phyloP scores from a whole-genome alignment of 2,113 vertebrate species.

The Prionailurus viverrinus region DNA sequence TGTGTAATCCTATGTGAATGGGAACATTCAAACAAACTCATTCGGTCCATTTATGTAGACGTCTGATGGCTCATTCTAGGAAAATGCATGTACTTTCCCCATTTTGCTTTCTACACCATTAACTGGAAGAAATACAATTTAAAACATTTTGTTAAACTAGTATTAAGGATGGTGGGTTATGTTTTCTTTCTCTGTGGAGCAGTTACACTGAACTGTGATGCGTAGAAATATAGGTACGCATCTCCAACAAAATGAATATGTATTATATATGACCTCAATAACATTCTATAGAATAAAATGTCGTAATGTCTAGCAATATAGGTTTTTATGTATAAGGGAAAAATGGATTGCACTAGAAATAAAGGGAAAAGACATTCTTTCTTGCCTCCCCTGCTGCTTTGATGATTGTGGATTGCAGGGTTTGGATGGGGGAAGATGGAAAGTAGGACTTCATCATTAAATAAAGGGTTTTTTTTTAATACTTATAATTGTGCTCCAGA shows the following conservation, averaged over 20 bases:
- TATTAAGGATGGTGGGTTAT: constrained; percentile 48
- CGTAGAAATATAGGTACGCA: background rate
- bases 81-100: constrained; percentile 54
- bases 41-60: constrained; percentile 63
- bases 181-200: background rate
- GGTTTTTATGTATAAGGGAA: background rate
- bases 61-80: constrained; percentile 65
- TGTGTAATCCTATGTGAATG: constrained; percentile 47
- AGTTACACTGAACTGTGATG: background rate
- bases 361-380: background rate
- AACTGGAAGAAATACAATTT: constrained; percentile 70
- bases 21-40: constrained; percentile 64
- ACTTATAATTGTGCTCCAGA: background rate
- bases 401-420: background rate
- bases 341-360: background rate
- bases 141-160: constrained; percentile 72
- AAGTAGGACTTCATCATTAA: background rate
- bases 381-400: background rate
- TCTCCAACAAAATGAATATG: background rate
- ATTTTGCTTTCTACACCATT: constrained; percentile 66
- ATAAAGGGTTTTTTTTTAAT: background rate
- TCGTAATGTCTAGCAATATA: background rate
- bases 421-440: background rate
- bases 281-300: constrained; percentile 13
- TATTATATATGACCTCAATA: background rate